These are phyloP conservation scores for Prionailurus viverrinus DNA, from an alignment of 2,113 vertebrate genomes.

Conservation along the genomic window DNA sequence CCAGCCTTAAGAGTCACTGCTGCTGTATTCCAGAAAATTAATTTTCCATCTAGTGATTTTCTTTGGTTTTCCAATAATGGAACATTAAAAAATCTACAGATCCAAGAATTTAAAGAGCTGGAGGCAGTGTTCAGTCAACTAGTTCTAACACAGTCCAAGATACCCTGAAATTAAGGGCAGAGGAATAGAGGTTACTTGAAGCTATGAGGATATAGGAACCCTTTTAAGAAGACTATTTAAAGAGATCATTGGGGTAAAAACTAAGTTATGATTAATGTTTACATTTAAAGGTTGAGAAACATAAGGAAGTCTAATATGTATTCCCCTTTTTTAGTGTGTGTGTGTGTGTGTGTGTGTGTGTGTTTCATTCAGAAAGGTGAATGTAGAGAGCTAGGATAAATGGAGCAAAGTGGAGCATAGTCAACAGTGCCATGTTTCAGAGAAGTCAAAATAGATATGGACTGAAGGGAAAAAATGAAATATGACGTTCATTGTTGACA, in stretches of 20 bases:
- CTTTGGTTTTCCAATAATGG: slow-evolving; percentile 78
- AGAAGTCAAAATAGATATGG: neutral
- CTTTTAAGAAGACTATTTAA: slow-evolving; percentile 3
- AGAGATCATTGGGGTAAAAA: neutral
- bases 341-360: neutral
- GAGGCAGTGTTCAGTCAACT: slow-evolving; percentile 61
- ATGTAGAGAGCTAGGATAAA: neutral
- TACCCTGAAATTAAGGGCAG: slow-evolving; percentile 50
- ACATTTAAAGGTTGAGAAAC: neutral
- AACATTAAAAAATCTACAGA: slow-evolving; percentile 66
- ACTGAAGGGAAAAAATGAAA: neutral
- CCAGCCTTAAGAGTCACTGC: slow-evolving; percentile 49
- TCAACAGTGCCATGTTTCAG: neutral
- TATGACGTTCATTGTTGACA: neutral
- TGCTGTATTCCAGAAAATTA: slow-evolving; percentile 76
- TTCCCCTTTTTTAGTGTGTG: neutral
- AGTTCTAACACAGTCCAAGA: slow-evolving; percentile 33
- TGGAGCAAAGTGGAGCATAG: neutral
- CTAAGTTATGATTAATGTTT: neutral
- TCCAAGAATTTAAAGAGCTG: slow-evolving; percentile 63
- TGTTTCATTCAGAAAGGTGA: neutral
- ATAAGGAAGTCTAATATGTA: neutral
- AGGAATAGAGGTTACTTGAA: neutral
- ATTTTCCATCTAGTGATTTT: slow-evolving; percentile 79
- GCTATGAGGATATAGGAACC: neutral